Evolutionary conservation across 2,797 vertebrate species (phyloP), one percentile per base, ranked within the genome.

Genomic region (Chelon auratus): DNA sequence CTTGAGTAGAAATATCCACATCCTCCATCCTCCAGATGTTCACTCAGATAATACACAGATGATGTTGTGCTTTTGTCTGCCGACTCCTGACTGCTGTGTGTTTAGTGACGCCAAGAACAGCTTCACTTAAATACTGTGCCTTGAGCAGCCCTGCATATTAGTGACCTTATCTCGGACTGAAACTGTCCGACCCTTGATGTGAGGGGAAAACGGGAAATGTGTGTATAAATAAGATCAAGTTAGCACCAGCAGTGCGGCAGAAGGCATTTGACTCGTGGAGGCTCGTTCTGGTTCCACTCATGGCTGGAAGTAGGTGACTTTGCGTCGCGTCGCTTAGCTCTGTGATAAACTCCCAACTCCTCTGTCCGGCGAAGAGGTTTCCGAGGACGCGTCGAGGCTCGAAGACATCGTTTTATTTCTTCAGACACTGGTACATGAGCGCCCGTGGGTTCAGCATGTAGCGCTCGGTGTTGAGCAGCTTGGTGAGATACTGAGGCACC

Each of bases 351-450:
- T 65, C 76, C 40, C 24, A 26, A 33, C 30, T 8, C 37, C 62
- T 7, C 37, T 50, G 47, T 67, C 59, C 53, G 81, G 67, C 18
- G 24, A 52, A 43, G 58, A 81, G 68, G 68, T 4, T 77, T 3
- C 59, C 65, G 68, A 72, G 42, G 56, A 65, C 68, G 59, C n/a
- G 17, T 59, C 42, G 36, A 52, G 51, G 58, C 55, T 61, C 11
- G 14, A 24, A 2, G 63, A 8, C 10, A 1, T 72, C 67, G 69
- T 61, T 83, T 87, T 73, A 95, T 64, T 96, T 95, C 87, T 94
- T 96, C 76, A 96, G 90, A 92, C 94, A 95, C 91, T 96, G 94
- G 86, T 96, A 95, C 95, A 96, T 95, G 61, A 95, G 88, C 0
- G 95, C 90, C 30, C 94, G 83, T 6, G 94, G 94, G 72, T 95